Conservation (phyloP, 2,797 vertebrate species). For the Acipenser transmontanus region DNA sequence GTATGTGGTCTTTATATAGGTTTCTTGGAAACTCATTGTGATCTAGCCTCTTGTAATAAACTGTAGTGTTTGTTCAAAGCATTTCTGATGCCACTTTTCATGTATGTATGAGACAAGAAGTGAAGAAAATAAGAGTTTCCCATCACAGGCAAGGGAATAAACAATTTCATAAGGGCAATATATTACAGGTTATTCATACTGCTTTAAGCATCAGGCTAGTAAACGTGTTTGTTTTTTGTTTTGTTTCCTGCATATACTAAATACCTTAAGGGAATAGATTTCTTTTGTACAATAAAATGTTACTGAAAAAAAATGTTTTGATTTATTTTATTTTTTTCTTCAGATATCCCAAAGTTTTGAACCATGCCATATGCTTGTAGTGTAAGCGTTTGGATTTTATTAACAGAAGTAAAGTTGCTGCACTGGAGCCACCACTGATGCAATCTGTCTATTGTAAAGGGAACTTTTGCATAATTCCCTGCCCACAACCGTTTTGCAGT, state of each 20-base stretch:
- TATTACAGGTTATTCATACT: neutral
- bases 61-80: too few species aligned
- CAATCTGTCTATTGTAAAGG: too few species aligned
- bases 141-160: neutral
- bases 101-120: neutral
- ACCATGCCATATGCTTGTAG: too few species aligned
- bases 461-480: too few species aligned
- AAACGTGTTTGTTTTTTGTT: neutral
- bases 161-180: neutral
- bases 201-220: neutral
- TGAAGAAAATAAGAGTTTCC: neutral
- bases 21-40: conserved; percentile 42
- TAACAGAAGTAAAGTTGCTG: too few species aligned
- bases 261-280: neutral
- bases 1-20: conserved; percentile 30
- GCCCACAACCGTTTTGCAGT: too few species aligned
- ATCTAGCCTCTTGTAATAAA: conserved; percentile 32
- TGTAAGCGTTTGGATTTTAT: too few species aligned
- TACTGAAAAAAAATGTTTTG: neutral
- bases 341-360: too few species aligned
- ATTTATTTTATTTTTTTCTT: neutral
- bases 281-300: neutral
- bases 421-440: too few species aligned
- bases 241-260: neutral
- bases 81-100: neutral